Evolutionary conservation across 1,140 invertebrate species (phyloP).

Genomic region (Thaumetopoea pityocampa): DNA sequence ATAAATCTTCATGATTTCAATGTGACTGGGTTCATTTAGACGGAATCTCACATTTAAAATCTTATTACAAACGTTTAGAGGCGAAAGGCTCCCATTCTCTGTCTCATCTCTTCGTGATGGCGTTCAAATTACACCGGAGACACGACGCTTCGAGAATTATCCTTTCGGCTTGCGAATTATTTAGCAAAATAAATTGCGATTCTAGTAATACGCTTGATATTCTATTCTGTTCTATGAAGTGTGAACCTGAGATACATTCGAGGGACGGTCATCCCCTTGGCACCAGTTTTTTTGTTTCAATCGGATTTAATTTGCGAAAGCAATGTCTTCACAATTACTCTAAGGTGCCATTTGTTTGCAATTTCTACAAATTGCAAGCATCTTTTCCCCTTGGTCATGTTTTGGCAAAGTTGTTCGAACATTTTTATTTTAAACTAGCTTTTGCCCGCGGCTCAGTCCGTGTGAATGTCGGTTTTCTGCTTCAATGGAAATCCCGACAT

Average conservation of each 20-base stretch:
- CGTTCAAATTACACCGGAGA: constrained; percentile 38
- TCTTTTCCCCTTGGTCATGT: too few relatives aligned
- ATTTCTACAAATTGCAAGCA: too few relatives aligned
- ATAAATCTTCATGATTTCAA: constrained; percentile 22
- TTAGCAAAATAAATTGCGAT: constrained; percentile 19
- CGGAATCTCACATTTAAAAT: constrained; percentile 52
- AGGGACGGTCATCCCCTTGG: not conserved
- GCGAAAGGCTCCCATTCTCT: constrained; percentile 26
- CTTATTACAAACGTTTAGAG: constrained; percentile 33
- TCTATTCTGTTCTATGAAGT: constrained; percentile 14
- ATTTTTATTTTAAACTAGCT: too few relatives aligned
- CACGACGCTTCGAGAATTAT: constrained; percentile 18
- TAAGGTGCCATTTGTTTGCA: too few relatives aligned
- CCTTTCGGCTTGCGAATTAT: constrained; percentile 20
- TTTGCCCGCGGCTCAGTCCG: too few relatives aligned
- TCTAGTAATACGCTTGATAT: constrained; percentile 11
- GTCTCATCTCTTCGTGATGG: constrained; percentile 33
- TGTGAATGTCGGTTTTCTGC: too few relatives aligned
- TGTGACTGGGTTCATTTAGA: constrained; percentile 30
- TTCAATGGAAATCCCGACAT: too few relatives aligned
- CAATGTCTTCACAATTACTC: not conserved
- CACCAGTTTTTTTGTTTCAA: constrained; percentile 9
- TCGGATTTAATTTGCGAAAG: constrained; percentile 10
- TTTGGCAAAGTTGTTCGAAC: too few relatives aligned
- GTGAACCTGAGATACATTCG: constrained; percentile 11